These are phyloP conservation scores for Pangasius mekongensis DNA, from an alignment of 2,797 vertebrate genomes.

Conservation along the genomic window DNA sequence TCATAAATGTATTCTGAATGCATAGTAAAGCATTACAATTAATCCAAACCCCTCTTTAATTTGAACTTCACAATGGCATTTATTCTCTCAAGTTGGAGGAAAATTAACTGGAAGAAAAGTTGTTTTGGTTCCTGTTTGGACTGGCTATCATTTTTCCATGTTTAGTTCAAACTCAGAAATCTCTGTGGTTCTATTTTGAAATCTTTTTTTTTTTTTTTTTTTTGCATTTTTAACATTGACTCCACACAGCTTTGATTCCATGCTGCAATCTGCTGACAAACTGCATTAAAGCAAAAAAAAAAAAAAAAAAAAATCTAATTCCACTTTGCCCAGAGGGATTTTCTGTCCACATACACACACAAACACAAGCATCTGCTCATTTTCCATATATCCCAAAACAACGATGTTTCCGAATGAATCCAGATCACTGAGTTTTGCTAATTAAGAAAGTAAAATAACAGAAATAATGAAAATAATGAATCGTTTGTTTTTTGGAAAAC, in stretches of 20 bases:
- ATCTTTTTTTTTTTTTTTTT: no score
- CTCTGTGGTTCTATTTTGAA: not conserved
- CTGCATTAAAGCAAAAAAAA: not conserved
- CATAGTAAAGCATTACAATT: not conserved
- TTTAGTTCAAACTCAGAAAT: not conserved
- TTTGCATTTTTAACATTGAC: not conserved
- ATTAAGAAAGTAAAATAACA: not conserved
- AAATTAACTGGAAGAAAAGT: not conserved
- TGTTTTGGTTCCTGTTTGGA: not conserved
- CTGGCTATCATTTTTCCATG: not conserved
- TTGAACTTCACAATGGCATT: not conserved
- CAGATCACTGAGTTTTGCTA: not conserved
- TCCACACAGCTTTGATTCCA: not conserved
- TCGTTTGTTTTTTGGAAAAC: not conserved
- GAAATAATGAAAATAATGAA: not conserved
- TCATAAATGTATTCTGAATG: not conserved
- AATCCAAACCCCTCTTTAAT: not conserved
- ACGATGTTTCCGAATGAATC: constrained; percentile 2
- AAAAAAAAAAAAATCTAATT: not conserved
- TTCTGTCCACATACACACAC: not conserved
- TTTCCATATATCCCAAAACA: constrained; percentile 28
- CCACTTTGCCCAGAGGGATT: constrained; percentile 3
- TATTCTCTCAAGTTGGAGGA: not conserved
- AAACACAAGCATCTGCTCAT: constrained; percentile 11
- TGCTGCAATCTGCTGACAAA: constrained; percentile 21